Evolutionary conservation across 2,797 vertebrate genomes (phyloP).

Genomic region (Balearica regulorum): DNA sequence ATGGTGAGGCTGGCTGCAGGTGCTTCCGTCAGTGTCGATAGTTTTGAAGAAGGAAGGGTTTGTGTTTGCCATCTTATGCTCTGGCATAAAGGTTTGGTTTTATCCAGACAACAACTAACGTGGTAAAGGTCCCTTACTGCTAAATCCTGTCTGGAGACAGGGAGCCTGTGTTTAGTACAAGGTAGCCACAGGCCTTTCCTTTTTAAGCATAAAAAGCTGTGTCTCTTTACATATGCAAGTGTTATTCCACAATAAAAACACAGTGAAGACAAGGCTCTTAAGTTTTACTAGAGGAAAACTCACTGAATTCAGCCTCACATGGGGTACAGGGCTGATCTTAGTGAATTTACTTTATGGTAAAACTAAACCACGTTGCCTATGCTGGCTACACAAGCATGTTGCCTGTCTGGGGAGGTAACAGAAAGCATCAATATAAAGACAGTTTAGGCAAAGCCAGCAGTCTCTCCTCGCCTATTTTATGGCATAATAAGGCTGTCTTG

Average conservation of each 20-base stretch:
- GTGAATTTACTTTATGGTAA: neutral
- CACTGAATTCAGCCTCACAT: neutral
- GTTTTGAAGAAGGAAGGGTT: neutral
- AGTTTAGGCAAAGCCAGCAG: neutral
- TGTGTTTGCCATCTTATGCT: neutral
- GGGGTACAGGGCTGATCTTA: neutral
- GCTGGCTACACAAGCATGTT: neutral
- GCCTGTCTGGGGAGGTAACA: neutral
- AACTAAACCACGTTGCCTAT: neutral
- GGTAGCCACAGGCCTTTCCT: neutral
- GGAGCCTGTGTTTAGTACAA: neutral
- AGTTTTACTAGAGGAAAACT: neutral
- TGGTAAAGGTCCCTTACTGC: neutral
- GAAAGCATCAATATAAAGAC: neutral
- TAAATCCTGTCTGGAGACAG: neutral
- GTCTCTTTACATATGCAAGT: neutral
- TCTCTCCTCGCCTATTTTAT: neutral
- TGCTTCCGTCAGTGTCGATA: accelerated
- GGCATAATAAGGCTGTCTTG: neutral
- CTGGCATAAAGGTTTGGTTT: neutral
- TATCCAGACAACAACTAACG: accelerated
- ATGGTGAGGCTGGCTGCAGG: neutral
- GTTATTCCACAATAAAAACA: neutral
- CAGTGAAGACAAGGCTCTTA: neutral
- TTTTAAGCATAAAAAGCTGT: neutral